Percentiles rank a stretch among this genome's conserved stretches.
Evolutionary conservation across 2,888 invertebrate species (phyloP).

Genomic region (Tortrix viridana): DNA sequence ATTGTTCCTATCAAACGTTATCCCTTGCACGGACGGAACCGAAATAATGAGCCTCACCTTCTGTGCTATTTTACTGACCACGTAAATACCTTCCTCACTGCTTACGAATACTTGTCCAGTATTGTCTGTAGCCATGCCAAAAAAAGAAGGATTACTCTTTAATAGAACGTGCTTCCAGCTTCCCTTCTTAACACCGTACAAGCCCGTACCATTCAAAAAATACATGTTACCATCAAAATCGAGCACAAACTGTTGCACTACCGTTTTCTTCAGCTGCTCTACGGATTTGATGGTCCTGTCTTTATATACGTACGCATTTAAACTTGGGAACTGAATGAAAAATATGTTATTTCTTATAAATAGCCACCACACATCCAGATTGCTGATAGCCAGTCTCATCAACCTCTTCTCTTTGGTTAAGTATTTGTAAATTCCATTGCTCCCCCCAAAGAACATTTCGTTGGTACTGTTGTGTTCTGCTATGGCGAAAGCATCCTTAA

Average conservation of each 20-base stretch:
- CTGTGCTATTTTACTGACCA: constrained; percentile 57
- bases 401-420: constrained; percentile 51
- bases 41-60: constrained; percentile 62
- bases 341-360: constrained; percentile 59
- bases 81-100: constrained; percentile 68
- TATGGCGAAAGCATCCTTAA: constrained; percentile 73
- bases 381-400: constrained; percentile 54
- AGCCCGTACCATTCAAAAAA: constrained; percentile 67
- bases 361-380: constrained; percentile 75
- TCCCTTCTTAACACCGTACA: constrained; percentile 56
- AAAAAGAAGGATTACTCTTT: constrained; percentile 57
- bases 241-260: constrained; percentile 67
- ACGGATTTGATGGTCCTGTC: constrained; percentile 55
- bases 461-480: constrained; percentile 51
- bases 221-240: constrained; percentile 62
- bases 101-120: constrained; percentile 61
- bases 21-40: constrained; percentile 63
- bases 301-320: constrained; percentile 60
- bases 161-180: constrained; percentile 48
- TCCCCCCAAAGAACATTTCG: constrained; percentile 72
- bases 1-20: constrained; percentile 67
- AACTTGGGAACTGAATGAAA: constrained; percentile 69
- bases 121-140: constrained; percentile 64
- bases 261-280: constrained; percentile 48
- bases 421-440: constrained; percentile 70